phyloP scores from a whole-genome alignment of 2,888 invertebrate genomes.

The Corythucha ciliata region DNA sequence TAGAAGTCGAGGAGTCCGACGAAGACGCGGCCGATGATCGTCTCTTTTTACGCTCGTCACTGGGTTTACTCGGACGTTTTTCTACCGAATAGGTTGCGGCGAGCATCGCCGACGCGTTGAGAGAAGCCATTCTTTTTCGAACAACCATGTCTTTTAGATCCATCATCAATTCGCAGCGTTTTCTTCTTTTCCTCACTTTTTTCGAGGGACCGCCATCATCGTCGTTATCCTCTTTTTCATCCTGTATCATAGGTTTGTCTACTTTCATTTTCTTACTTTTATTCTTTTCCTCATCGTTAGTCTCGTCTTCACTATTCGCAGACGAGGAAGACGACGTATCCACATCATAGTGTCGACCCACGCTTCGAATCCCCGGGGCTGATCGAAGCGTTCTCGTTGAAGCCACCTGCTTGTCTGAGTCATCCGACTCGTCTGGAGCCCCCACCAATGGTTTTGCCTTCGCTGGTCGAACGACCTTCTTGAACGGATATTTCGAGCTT shows the following conservation, averaged over 20 bases:
- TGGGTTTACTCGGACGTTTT: constrained; percentile 42
- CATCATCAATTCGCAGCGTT: constrained; percentile 57
- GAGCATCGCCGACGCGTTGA: constrained; percentile 82
- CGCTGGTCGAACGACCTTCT: constrained; percentile 25
- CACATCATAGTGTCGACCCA: constrained; percentile 78
- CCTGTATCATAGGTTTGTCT: constrained; percentile 38
- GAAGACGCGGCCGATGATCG: constrained; percentile 33
- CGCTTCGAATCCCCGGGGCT: constrained; percentile 64
- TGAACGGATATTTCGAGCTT: constrained; percentile 10
- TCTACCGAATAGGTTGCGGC: constrained; percentile 74
- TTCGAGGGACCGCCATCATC: constrained; percentile 39
- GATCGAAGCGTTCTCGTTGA: constrained; percentile 52
- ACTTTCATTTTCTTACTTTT: constrained; percentile 23
- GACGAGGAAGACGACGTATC: constrained; percentile 54
- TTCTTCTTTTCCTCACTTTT: constrained; percentile 46
- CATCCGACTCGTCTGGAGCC: constrained; percentile 34
- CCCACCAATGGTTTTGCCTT: too few species aligned
- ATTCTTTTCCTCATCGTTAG: constrained; percentile 12
- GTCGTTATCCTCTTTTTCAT: constrained; percentile 40
- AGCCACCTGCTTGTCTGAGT: constrained; percentile 35
- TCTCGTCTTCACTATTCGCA: constrained; percentile 38
- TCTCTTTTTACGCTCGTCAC: constrained; percentile 28
- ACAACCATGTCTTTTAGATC: constrained; percentile 81
- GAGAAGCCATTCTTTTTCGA: constrained; percentile 80
- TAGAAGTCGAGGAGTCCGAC: constrained; percentile 50